phyloP scores from a whole-genome alignment of 2,888 invertebrate species.

The Eucera pruinosa region DNA sequence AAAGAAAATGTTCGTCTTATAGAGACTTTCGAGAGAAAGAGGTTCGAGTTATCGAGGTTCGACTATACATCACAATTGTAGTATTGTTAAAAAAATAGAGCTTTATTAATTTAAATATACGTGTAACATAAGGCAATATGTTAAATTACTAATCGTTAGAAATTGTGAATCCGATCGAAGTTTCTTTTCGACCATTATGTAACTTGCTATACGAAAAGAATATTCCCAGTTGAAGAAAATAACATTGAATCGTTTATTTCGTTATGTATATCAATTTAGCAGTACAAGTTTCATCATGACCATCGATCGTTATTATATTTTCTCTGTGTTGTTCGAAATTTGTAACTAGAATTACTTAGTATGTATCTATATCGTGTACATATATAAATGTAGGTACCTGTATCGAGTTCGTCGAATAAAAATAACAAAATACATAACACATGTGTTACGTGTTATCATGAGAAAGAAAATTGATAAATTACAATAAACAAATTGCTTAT shows the following conservation, averaged over 20 bases:
- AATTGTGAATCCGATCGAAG: neutral
- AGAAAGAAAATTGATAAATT: constrained; percentile 29
- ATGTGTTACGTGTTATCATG: constrained; percentile 36
- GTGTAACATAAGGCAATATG: neutral
- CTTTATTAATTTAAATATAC: constrained; percentile 6
- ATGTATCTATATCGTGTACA: constrained; percentile 58
- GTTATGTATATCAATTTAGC: constrained; percentile 38
- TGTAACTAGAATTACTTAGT: constrained; percentile 55
- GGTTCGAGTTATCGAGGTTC: too few species aligned
- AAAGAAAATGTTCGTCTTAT: too few species aligned
- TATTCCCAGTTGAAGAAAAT: neutral
- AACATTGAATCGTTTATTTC: constrained; percentile 38
- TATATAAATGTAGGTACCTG: constrained; percentile 63
- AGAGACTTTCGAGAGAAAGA: too few species aligned
- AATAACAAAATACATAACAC: constrained; percentile 61
- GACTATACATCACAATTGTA: constrained; percentile 1
- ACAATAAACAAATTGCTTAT: constrained; percentile 43
- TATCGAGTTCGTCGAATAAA: constrained; percentile 62
- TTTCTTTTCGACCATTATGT: neutral
- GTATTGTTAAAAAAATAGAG: neutral
- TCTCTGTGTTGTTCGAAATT: constrained; percentile 34
- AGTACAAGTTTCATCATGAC: constrained; percentile 34
- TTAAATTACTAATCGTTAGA: constrained; percentile 6
- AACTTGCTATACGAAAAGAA: neutral
- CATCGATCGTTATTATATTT: constrained; percentile 44